Conservation (phyloP, 2,113 vertebrate genomes). For the Etia nguti region DNA sequence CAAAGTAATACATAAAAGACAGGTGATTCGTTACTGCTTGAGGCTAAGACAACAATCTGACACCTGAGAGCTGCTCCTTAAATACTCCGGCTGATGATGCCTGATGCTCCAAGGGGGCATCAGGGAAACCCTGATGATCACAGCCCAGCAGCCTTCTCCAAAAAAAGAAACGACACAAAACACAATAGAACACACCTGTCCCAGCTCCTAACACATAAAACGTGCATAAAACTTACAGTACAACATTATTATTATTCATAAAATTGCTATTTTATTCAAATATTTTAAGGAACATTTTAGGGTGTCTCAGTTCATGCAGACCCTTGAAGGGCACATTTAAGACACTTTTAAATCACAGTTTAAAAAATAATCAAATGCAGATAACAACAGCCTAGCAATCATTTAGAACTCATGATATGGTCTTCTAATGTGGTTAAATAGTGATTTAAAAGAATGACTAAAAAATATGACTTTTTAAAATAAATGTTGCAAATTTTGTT, state of each 20-base stretch:
- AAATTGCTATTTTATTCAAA: neutral
- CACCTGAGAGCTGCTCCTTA: neutral
- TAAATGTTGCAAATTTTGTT: neutral
- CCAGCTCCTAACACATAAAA: neutral
- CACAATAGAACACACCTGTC: neutral
- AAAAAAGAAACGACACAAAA: neutral
- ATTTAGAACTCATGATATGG: neutral
- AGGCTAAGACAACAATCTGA: neutral
- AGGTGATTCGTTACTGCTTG: neutral
- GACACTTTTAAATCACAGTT: neutral
- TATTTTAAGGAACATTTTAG: neutral
- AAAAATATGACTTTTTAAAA: neutral
- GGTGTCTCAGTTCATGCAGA: neutral
- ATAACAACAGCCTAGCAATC: neutral
- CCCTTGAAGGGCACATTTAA: neutral
- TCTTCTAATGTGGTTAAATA: neutral
- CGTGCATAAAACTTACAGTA: neutral
- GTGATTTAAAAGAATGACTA: neutral
- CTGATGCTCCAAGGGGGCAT: neutral
- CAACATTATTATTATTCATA: neutral
- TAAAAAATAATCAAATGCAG: neutral
- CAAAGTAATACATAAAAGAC: neutral
- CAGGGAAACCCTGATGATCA: neutral
- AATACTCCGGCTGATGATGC: neutral
- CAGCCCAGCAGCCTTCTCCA: neutral